phyloP scores from a whole-genome alignment of 1,140 invertebrate genomes.

The Bombus pascuorum region DNA sequence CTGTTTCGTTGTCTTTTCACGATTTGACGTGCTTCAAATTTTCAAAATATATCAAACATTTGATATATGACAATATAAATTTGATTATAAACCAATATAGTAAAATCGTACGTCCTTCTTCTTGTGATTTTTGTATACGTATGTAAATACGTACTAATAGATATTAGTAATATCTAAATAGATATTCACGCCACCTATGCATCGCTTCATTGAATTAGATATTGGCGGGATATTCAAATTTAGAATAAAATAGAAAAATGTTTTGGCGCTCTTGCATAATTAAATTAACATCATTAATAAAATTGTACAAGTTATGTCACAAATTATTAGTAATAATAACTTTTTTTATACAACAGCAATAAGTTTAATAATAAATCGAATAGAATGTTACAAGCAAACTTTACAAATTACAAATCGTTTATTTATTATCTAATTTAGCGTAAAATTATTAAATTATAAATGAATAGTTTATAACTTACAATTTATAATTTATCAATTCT shows the following conservation, averaged over 20 bases:
- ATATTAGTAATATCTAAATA: too few species aligned
- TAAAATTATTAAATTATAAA: not conserved
- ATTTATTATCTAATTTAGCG: not conserved
- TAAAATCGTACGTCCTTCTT: not conserved
- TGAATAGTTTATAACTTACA: not conserved
- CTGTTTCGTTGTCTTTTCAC: not conserved
- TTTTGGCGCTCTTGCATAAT: not conserved
- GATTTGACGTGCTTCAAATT: not conserved
- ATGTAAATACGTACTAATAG: too few species aligned
- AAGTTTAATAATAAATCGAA: too few species aligned
- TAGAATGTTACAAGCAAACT: not conserved
- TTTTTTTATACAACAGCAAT: not conserved
- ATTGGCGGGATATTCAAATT: conserved; percentile 1
- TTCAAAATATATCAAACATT: too few species aligned
- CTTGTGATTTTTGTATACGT: too few species aligned
- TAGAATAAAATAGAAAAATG: not conserved
- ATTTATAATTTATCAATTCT: not conserved
- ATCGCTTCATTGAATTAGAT: not conserved
- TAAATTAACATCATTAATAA: not conserved
- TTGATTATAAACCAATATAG: not conserved
- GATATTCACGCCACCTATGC: not conserved
- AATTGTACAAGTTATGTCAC: not conserved
- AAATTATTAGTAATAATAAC: not conserved
- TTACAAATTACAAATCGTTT: not conserved
- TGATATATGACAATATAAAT: not conserved